A percentile compares a stretch with the other conserved stretches of the same genome.
These are phyloP conservation scores for Heliconius melpomene DNA, from an alignment of 1,140 invertebrate genomes.

Conservation along the genomic window DNA sequence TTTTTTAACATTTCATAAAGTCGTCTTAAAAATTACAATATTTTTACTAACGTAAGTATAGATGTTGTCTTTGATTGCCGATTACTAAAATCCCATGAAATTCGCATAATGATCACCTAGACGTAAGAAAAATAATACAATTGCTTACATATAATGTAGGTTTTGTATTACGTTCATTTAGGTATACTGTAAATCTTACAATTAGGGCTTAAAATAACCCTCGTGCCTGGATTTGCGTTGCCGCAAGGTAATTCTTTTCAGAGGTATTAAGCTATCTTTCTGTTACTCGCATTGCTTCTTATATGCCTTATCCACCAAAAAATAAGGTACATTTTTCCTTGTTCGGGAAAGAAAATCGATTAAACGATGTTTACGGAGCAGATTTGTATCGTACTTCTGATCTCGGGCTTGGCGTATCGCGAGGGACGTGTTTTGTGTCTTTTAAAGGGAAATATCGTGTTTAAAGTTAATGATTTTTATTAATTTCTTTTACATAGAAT, in stretches of 20 bases:
- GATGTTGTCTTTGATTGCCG: too few species aligned
- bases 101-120: too few species aligned
- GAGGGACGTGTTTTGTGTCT: slow-evolving; percentile 44
- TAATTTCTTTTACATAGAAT: background rate
- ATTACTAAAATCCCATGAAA: too few species aligned
- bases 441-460: slow-evolving; percentile 29
- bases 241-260: slow-evolving; percentile 59
- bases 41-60: too few species aligned
- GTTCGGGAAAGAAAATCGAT: slow-evolving; percentile 54
- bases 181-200: slow-evolving; percentile 40
- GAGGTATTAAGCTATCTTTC: slow-evolving; percentile 32
- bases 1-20: background rate
- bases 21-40: too few species aligned
- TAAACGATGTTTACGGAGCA: slow-evolving; percentile 60
- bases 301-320: slow-evolving; percentile 35
- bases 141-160: too few species aligned
- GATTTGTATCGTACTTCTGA: slow-evolving; percentile 68
- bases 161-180: background rate
- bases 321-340: slow-evolving; percentile 40
- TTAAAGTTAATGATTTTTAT: slow-evolving; percentile 22
- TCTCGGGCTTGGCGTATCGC: slow-evolving; percentile 52
- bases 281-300: background rate
- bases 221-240: slow-evolving; percentile 56
- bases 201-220: slow-evolving; percentile 66
- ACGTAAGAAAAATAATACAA: too few species aligned